Evolutionary conservation across 1,140 invertebrate species (phyloP).

Genomic region (Drosophila lacteicornis): DNA sequence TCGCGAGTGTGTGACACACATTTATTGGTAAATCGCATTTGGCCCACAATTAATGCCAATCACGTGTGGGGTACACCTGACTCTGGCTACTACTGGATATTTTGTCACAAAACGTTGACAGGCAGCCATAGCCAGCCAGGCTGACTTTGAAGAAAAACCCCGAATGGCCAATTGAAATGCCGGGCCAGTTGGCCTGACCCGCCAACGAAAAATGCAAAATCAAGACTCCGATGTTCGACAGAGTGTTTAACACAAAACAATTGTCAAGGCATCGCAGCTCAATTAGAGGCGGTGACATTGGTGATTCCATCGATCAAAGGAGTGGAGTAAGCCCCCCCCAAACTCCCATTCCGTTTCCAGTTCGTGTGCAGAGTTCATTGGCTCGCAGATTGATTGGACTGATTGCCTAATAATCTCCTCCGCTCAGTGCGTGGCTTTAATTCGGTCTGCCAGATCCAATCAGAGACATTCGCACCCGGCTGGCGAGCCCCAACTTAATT

Average conservation of each 20-base stretch:
- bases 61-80: slow-evolving; percentile 75
- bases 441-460: slow-evolving; percentile 59
- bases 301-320: slow-evolving; percentile 46
- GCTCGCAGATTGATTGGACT: slow-evolving; percentile 74
- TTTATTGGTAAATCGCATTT: slow-evolving; percentile 76
- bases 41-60: slow-evolving; percentile 62
- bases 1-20: slow-evolving; percentile 63
- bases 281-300: slow-evolving; percentile 77
- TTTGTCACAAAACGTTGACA: slow-evolving; percentile 73
- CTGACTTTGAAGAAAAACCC: slow-evolving; percentile 79
- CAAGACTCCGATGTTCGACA: slow-evolving; percentile 19
- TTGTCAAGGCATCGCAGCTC: slow-evolving; percentile 47
- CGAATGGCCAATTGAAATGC: slow-evolving; percentile 75
- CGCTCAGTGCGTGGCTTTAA: slow-evolving; percentile 49
- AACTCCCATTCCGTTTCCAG: slow-evolving; percentile 13
- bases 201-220: slow-evolving; percentile 57
- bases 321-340: neutral
- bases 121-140: no score
- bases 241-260: slow-evolving; percentile 38
- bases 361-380: slow-evolving; percentile 68
- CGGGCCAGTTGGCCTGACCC: slow-evolving; percentile 48
- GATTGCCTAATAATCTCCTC: slow-evolving; percentile 77
- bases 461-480: slow-evolving; percentile 43
- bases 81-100: slow-evolving; percentile 51
- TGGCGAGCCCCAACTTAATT: slow-evolving; percentile 27